Base-by-base conservation (phyloP, 1,140 invertebrate genomes). In the Lordiphosa stackelbergi region DNA sequence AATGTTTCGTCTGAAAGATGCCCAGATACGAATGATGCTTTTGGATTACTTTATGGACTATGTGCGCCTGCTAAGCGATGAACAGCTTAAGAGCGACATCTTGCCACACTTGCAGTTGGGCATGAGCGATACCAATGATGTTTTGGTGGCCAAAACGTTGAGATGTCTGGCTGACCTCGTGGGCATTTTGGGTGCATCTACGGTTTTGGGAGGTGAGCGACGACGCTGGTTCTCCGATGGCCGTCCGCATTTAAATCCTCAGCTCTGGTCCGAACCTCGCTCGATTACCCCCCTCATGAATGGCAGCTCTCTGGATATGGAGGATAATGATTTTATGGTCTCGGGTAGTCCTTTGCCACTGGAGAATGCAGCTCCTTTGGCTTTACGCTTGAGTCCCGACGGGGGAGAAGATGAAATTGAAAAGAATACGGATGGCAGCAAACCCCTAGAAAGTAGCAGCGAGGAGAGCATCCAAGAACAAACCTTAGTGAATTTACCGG, bases 171-270 rank as follows among this genome's bases (percentile, higher is more conserved):
- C 95, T 36, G 93, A 95, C 81, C 84, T 97, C 36, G 93, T 97
- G 16, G 93, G 94, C 2, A 91, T 96, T 55, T 88, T 97, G 13
- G 95, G 85, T 2, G 92, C 94, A 11, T 90, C 92, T 1, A 90
- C 91, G 12, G 94, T 97, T 0, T 93, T 97, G 41, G 94, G 95
- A 9, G 93, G 94, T 1, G 93, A 93, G 70, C 90, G 95, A 52
- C 91, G 91, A 0, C 93, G 93, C 87, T 88, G 95, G 37, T 97
- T 97, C 73, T 93, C 93, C 4, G 95, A 96, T 86, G 95, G 95
- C 8, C 90, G 93, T 63, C 95, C 95, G 2, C 74, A 88, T 53
- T 88, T 55, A 69, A 70, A 37, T 78, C 51, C n/a, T 60, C 66
- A 12, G 68, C 64, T 62, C 11, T 65, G 73, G 62, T 57, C 69